These are phyloP conservation scores for Drosophila nigritarsus DNA, from an alignment of 2,888 invertebrate species.

Conservation along the genomic window DNA sequence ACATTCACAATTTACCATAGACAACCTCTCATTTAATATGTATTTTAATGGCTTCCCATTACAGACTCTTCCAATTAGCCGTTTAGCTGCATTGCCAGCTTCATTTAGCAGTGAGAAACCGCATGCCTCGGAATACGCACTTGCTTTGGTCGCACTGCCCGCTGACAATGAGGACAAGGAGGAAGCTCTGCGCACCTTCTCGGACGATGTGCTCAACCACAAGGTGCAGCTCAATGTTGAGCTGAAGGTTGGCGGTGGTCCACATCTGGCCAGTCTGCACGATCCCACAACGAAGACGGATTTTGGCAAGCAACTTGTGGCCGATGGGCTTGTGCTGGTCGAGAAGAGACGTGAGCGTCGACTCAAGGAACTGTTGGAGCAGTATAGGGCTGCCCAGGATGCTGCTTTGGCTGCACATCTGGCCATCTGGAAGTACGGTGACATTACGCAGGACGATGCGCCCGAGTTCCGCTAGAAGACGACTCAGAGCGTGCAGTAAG, in stretches of 20 bases:
- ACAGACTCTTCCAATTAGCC: slow-evolving; percentile 88
- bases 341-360: slow-evolving; percentile 93
- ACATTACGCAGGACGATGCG: slow-evolving; percentile 88
- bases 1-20: not conserved
- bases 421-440: slow-evolving; percentile 99
- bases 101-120: slow-evolving; percentile 90
- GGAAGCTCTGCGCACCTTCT: slow-evolving; percentile 90
- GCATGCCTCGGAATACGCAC: slow-evolving; percentile 93
- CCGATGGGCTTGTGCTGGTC: slow-evolving; percentile 93
- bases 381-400: slow-evolving; percentile 94
- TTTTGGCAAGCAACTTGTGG: slow-evolving; percentile 91
- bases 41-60: slow-evolving; percentile 23
- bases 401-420: slow-evolving; percentile 93
- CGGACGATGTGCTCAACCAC: slow-evolving; percentile 89
- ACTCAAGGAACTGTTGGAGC: slow-evolving; percentile 90
- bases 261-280: slow-evolving; percentile 83
- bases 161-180: slow-evolving; percentile 93
- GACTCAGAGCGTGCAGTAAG: slow-evolving; percentile 61
- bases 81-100: slow-evolving; percentile 93
- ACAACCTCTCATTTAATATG: slow-evolving; percentile 12
- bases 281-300: slow-evolving; percentile 83
- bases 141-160: slow-evolving; percentile 94
- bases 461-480: slow-evolving; percentile 84
- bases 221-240: slow-evolving; percentile 94
- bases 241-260: slow-evolving; percentile 86